Evolutionary conservation across 2,797 vertebrate species (phyloP).

Genomic region (Echeneis naucrates): DNA sequence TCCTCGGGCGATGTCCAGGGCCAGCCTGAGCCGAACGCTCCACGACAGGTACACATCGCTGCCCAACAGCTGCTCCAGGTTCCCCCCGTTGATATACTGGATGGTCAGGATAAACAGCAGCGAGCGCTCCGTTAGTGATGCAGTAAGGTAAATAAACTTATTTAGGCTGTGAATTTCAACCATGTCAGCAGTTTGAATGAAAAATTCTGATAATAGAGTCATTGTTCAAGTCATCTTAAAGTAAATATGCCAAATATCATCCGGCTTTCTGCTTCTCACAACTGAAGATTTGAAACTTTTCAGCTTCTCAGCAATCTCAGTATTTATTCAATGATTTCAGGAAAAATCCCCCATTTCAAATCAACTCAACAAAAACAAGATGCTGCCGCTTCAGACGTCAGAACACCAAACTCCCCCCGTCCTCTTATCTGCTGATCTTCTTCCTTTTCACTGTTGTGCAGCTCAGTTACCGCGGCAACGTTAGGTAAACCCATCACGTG

Average conservation of each 20-base stretch:
- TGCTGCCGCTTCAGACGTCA: not conserved
- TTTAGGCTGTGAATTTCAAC: too few species aligned
- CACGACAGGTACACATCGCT: slow-evolving; percentile 90
- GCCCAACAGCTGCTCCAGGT: slow-evolving; percentile 95
- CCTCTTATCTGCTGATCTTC: not conserved
- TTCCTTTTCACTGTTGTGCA: slow-evolving; percentile 14
- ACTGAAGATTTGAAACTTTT: not conserved
- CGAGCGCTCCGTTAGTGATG: not conserved
- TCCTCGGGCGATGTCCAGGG: slow-evolving; percentile 91
- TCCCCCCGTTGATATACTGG: slow-evolving; percentile 96
- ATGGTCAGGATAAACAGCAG: not conserved
- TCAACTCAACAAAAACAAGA: not conserved
- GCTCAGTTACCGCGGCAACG: slow-evolving; percentile 41
- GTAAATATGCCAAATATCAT: not conserved
- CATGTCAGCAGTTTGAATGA: too few species aligned
- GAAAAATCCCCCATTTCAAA: not conserved
- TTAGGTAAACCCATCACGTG: slow-evolving; percentile 17
- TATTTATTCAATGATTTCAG: not conserved
- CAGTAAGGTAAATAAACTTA: too few species aligned
- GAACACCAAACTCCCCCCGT: slow-evolving; percentile 3
- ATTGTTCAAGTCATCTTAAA: too few species aligned
- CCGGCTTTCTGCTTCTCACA: too few species aligned
- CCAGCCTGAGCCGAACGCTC: slow-evolving; percentile 86
- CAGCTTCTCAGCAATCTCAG: too few species aligned
- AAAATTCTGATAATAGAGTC: too few species aligned